These are phyloP conservation scores for Salmo trutta DNA, from an alignment of 2,797 vertebrate species.

Conservation along the genomic window DNA sequence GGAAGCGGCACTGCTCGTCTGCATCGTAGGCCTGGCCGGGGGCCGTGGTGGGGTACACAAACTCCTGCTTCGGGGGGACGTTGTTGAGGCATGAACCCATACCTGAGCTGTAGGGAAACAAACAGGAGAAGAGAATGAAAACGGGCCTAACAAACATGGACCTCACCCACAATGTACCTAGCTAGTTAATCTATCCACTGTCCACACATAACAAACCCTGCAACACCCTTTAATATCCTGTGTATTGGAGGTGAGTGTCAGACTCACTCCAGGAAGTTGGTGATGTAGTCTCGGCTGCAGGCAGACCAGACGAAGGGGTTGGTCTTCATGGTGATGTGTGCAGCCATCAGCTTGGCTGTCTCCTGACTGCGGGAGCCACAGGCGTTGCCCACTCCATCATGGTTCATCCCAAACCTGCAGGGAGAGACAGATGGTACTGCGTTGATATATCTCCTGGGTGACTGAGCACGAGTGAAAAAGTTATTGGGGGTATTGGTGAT, in stretches of 20 bases:
- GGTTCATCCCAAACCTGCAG: constrained; percentile 96
- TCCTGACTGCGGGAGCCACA: constrained; percentile 94
- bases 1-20: constrained; percentile 96
- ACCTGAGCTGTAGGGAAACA: constrained; percentile 80
- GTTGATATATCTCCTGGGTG: not conserved
- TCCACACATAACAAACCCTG: constrained; percentile 5
- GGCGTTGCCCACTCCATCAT: constrained; percentile 93
- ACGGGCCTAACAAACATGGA: not conserved
- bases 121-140: not conserved
- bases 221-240: not conserved
- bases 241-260: constrained; percentile 15
- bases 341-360: constrained; percentile 97
- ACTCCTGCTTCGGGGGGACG: constrained; percentile 92
- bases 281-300: constrained; percentile 98
- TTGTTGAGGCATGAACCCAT: constrained; percentile 96
- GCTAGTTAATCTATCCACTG: not conserved
- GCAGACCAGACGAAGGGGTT: constrained; percentile 98
- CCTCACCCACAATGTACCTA: not conserved
- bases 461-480: not conserved
- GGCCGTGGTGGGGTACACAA: constrained; percentile 93
- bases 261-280: constrained; percentile 97
- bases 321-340: constrained; percentile 99
- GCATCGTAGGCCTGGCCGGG: constrained; percentile 96
- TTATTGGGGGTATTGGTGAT: not conserved
- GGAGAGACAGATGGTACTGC: not conserved